Evolutionary conservation across 2,888 invertebrate genomes (phyloP), one percentile per base, ranked within the genome.

Genomic region (Odontomyia ornata): DNA sequence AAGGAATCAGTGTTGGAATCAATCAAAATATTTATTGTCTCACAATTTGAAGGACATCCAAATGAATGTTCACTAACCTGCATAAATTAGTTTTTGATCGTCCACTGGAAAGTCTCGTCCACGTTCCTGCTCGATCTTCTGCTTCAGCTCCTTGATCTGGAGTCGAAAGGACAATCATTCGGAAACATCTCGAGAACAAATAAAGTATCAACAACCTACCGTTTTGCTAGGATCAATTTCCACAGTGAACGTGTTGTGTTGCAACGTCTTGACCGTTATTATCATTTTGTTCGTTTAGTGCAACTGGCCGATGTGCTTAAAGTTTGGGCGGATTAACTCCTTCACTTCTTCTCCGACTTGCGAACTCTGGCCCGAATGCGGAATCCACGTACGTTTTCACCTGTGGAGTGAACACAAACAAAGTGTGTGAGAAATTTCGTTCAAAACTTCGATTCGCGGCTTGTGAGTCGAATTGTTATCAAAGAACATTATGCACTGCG

Each of bases 31-130:
- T 36, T 36, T 5, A 36, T 36, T 36, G 9, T 36, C 9, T 3
- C 36, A 36, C 9, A 3, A 9, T 36, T 9, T 36, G 36, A 3
- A 36, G 36, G 5, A 5, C 36, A 9, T 36, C 36, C 3, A 36
- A 36, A 5, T 9, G 9, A 36, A 36, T 36, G 3, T 36, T 5
- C 4, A 67, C 77, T 95, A 96, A 80, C 97, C 98, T 78, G 97
- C 96, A 89, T 98, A 98, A 85, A 98, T 98, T 83, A 98, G 91
- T 88, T 95, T 95, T 87, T 98, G 98, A 88, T 95, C 91, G 83
- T 92, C 93, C 79, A 95, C 94, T 80, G 94, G 92, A 88, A 95
- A 97, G 79, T 95, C 94, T 85, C 92, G 91, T 80, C 97, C 97
- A 86, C 96, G 96, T 85, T 94, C 93, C 76, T 90, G 89, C 89